Conservation (phyloP, 2,888 invertebrate species). For the Allygus modestus region DNA sequence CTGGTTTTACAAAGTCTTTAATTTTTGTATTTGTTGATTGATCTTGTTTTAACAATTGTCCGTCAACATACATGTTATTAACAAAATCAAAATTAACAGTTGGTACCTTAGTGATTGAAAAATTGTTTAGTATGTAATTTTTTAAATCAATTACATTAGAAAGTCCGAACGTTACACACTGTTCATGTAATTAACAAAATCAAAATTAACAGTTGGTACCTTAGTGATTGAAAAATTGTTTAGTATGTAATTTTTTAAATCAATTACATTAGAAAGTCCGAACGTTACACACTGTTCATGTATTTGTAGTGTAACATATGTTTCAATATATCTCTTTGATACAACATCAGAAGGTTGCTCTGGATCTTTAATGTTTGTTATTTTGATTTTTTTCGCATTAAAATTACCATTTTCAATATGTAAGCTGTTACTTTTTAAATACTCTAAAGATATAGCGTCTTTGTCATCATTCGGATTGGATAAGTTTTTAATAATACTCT, state of each 20-base stretch:
- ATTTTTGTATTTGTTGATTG: neutral
- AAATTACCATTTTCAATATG: neutral
- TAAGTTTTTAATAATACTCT: neutral
- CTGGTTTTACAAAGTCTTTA: neutral
- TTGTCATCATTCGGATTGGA: neutral
- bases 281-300: neutral
- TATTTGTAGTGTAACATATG: neutral
- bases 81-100: neutral
- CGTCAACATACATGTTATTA: neutral
- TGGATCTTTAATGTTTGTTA: neutral
- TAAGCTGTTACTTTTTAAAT: neutral
- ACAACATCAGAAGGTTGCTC: neutral
- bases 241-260: neutral
- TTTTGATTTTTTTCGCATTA: neutral
- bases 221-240: neutral
- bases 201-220: neutral
- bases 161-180: neutral
- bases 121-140: neutral
- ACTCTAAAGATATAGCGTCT: neutral
- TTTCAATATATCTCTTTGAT: neutral
- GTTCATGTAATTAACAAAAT: neutral
- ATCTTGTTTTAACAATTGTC: neutral
- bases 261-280: neutral
- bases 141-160: neutral
- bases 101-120: neutral